Evolutionary conservation across 2,113 vertebrate species (phyloP).

Genomic region (Hypomesus transpacificus): DNA sequence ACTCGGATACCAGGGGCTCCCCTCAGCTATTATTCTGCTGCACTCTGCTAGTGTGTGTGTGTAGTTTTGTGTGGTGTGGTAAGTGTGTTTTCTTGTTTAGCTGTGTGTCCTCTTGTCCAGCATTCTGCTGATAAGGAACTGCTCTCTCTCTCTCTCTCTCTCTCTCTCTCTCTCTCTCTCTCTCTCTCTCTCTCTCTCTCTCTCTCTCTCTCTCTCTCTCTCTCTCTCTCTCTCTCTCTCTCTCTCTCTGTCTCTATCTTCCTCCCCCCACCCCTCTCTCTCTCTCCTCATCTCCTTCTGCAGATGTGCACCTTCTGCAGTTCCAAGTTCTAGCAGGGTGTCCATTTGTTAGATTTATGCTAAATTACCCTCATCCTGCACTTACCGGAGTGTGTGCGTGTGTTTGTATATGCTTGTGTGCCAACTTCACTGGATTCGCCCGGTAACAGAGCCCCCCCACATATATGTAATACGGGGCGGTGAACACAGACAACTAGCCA

Average conservation of each 20-base stretch:
- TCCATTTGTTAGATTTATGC: background rate
- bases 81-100: constrained; percentile 1
- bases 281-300: background rate
- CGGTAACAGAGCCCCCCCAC: constrained; percentile 5
- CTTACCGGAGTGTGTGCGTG: background rate
- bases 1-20: no score
- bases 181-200: no score
- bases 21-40: no score
- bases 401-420: background rate
- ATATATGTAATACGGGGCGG: constrained; percentile 24
- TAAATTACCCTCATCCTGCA: background rate
- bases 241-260: no score
- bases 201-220: background rate
- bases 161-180: constrained; percentile 2
- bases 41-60: background rate
- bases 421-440: constrained; percentile 4
- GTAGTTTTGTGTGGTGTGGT: background rate
- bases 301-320: constrained; percentile 12
- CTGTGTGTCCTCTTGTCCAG: background rate
- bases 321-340: background rate
- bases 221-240: background rate
- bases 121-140: background rate
- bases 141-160: background rate
- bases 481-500: background rate
- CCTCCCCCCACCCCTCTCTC: background rate